Conservation (phyloP, 2,113 vertebrate species). For the Vimba vimba region DNA sequence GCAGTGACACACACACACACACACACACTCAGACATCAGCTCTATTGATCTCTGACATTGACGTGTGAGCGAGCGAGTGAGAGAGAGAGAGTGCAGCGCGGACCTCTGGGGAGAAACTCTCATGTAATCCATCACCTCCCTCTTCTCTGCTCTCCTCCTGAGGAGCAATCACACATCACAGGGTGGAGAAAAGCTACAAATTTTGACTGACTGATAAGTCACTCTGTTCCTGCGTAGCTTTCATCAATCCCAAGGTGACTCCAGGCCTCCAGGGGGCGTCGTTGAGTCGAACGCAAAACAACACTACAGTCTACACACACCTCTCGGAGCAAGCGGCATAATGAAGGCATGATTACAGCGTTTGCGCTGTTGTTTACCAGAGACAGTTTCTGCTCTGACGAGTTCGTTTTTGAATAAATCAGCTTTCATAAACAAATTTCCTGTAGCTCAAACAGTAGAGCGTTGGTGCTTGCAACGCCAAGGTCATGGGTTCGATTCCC, state of each 20-base stretch:
- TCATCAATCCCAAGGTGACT: constrained; percentile 34
- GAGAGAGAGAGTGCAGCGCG: constrained; percentile 23
- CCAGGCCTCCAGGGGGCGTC: background rate
- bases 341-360: background rate
- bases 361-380: background rate
- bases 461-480: too few species aligned
- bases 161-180: constrained; percentile 33
- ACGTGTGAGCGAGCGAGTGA: background rate
- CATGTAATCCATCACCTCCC: constrained; percentile 31
- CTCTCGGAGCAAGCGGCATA: background rate
- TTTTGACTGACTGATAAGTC: constrained; percentile 46
- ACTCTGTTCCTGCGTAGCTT: constrained; percentile 2
- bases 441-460: too few species aligned
- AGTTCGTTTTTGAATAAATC: too few species aligned
- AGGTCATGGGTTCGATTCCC: too few species aligned
- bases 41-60: constrained; percentile 39
- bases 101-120: constrained; percentile 35
- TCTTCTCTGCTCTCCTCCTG: background rate
- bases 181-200: constrained; percentile 18
- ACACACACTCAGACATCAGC: constrained; percentile 11
- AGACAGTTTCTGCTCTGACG: too few species aligned
- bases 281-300: background rate
- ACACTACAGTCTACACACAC: background rate
- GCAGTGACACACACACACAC: constrained; percentile 19
- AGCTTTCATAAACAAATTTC: background rate